phyloP scores from a whole-genome alignment of 2,888 invertebrate genomes.

The Pasiphila rectangulata region DNA sequence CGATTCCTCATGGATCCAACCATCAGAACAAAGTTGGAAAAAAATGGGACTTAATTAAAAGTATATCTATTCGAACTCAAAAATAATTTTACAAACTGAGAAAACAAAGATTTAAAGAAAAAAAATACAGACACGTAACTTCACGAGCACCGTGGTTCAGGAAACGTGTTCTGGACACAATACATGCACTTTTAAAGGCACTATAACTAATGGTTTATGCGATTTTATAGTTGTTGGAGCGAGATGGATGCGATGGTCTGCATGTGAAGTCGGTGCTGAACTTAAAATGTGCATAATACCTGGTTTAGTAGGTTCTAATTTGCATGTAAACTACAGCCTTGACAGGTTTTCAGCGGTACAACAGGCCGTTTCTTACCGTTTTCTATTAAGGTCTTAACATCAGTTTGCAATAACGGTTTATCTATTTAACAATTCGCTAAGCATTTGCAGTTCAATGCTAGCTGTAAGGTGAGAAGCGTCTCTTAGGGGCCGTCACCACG shows the following conservation, averaged over 20 bases:
- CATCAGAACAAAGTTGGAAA: no score
- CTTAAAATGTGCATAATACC: not conserved
- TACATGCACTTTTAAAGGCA: constrained; percentile 9
- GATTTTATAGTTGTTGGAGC: not conserved
- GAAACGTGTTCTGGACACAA: constrained; percentile 17
- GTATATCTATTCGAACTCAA: no score
- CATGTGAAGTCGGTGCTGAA: not conserved
- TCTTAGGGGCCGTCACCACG: constrained; percentile 7
- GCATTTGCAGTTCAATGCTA: constrained; percentile 28
- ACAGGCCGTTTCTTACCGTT: no score
- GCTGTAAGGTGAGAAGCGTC: constrained; percentile 22
- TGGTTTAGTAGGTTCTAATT: not conserved
- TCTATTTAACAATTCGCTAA: constrained; percentile 9
- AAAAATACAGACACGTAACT: constrained; percentile 17
- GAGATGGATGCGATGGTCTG: not conserved
- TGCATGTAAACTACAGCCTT: not conserved
- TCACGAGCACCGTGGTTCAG: constrained; percentile 11
- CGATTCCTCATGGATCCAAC: no score
- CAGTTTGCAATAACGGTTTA: not conserved
- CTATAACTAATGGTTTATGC: not conserved
- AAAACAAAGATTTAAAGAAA: no score
- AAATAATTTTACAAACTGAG: no score
- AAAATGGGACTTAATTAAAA: no score
- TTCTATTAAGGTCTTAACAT: not conserved
- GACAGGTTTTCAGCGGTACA: not conserved